Conservation (phyloP, 2,113 vertebrate genomes). For the Caretta caretta region DNA sequence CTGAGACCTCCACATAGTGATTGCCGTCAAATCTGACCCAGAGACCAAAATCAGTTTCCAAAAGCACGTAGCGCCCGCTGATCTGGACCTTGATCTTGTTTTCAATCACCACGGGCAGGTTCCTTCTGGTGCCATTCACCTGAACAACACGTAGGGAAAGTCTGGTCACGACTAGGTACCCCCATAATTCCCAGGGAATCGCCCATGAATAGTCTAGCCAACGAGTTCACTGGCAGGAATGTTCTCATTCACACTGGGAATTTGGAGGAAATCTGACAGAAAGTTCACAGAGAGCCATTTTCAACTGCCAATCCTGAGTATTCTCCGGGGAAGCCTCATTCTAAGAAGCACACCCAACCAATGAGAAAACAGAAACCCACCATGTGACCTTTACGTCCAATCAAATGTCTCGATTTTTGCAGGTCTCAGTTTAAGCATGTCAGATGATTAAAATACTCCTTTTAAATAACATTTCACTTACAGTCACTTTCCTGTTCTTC, state of each 20-base stretch:
- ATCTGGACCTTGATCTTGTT: conserved; percentile 78
- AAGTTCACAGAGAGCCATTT: background rate
- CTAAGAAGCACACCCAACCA: background rate
- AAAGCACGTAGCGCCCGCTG: conserved; percentile 86
- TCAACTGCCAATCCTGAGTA: background rate
- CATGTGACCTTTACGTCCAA: background rate
- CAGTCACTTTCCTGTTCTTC: conserved; percentile 86
- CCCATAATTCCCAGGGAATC: background rate
- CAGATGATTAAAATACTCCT: background rate
- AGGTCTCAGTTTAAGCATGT: background rate
- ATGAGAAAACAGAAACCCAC: background rate
- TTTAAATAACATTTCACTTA: conserved; percentile 55
- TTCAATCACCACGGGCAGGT: conserved; percentile 19
- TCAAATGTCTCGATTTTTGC: background rate
- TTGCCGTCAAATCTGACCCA: conserved; percentile 89
- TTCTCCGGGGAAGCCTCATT: background rate
- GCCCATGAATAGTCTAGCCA: background rate
- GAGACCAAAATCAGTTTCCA: conserved; percentile 87
- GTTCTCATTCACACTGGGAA: background rate
- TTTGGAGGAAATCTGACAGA: background rate
- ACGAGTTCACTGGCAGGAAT: background rate
- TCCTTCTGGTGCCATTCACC: conserved; percentile 82
- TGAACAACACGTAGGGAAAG: background rate
- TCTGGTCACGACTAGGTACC: background rate
- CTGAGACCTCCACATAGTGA: conserved; percentile 87